Conservation (phyloP, 1,140 invertebrate species). For the Schlechtendalia chinensis region DNA sequence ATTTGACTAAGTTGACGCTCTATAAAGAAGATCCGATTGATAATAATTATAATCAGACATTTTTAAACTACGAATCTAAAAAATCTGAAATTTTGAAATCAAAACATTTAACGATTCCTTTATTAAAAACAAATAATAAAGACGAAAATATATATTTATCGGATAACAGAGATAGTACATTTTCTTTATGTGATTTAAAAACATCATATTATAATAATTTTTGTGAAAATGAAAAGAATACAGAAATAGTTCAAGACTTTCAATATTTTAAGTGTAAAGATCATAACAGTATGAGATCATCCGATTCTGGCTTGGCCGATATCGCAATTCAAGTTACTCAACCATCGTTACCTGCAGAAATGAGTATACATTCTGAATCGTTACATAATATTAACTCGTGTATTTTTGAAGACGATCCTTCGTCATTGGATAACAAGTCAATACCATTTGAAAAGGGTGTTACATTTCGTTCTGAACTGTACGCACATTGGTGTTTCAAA, state of each 20-base stretch:
- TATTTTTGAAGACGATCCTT: slow-evolving; percentile 69
- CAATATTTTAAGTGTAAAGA: slow-evolving; percentile 11
- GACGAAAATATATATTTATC: neutral
- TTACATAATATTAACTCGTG: slow-evolving; percentile 63
- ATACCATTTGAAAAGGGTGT: slow-evolving; percentile 60
- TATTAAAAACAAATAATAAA: slow-evolving; percentile 4
- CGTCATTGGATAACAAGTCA: slow-evolving; percentile 69
- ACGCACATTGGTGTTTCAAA: slow-evolving; percentile 90
- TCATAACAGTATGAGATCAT: slow-evolving; percentile 62
- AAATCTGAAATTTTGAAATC: neutral
- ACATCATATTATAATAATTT: neutral
- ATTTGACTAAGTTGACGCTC: slow-evolving; percentile 18
- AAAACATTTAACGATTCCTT: slow-evolving; percentile 34
- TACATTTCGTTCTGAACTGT: slow-evolving; percentile 72
- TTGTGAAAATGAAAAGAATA: slow-evolving; percentile 13
- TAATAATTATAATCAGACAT: neutral
- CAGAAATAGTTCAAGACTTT: slow-evolving; percentile 37
- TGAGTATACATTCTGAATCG: slow-evolving; percentile 62
- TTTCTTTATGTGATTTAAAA: slow-evolving; percentile 26
- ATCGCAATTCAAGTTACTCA: slow-evolving; percentile 65
- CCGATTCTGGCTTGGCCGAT: slow-evolving; percentile 79
- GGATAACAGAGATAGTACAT: slow-evolving; percentile 32
- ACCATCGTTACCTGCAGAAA: slow-evolving; percentile 53
- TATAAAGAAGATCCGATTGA: slow-evolving; percentile 18
- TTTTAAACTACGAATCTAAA: neutral